phyloP scores from a whole-genome alignment of 2,888 invertebrate genomes.

The Cerceris rybyensis region DNA sequence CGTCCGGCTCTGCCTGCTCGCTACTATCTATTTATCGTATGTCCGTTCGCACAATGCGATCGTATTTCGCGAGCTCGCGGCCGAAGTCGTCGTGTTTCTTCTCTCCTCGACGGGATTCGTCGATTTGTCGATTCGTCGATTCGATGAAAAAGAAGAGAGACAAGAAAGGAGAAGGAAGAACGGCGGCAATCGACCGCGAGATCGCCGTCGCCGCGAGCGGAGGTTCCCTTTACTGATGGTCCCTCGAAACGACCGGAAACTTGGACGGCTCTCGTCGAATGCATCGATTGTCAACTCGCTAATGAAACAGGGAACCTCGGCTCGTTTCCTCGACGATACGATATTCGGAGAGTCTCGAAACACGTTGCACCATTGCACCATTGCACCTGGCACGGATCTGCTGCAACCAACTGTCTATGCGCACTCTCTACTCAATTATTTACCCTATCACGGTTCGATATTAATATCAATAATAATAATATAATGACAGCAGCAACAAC shows the following conservation, averaged over 20 bases:
- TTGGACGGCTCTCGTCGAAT: too few relatives aligned
- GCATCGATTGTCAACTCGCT: too few relatives aligned
- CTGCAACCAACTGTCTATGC: constrained; percentile 62
- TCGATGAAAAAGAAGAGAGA: not conserved
- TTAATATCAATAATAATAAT: constrained; percentile 51
- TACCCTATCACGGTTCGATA: constrained; percentile 36
- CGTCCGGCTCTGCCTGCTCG: constrained; percentile 58
- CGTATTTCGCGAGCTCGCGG: constrained; percentile 26
- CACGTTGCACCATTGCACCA: constrained; percentile 58
- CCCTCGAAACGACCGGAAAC: not conserved
- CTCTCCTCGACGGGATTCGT: not conserved
- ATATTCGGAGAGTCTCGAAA: constrained; percentile 25
- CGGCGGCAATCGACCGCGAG: constrained; percentile 16
- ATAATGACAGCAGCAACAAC: constrained; percentile 28
- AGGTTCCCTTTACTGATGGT: constrained; percentile 17
- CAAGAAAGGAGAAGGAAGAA: not conserved
- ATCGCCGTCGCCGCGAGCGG: constrained; percentile 18
- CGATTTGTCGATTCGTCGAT: not conserved
- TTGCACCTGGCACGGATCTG: constrained; percentile 69
- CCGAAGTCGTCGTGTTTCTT: not conserved
- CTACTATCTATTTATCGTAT: constrained; percentile 31
- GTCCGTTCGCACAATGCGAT: constrained; percentile 33
- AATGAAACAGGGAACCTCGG: constrained; percentile 22
- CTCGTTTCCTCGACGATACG: constrained; percentile 20
- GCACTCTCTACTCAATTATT: constrained; percentile 46